phyloP scores from a whole-genome alignment of 2,888 invertebrate genomes.

The Sturmia bella region DNA sequence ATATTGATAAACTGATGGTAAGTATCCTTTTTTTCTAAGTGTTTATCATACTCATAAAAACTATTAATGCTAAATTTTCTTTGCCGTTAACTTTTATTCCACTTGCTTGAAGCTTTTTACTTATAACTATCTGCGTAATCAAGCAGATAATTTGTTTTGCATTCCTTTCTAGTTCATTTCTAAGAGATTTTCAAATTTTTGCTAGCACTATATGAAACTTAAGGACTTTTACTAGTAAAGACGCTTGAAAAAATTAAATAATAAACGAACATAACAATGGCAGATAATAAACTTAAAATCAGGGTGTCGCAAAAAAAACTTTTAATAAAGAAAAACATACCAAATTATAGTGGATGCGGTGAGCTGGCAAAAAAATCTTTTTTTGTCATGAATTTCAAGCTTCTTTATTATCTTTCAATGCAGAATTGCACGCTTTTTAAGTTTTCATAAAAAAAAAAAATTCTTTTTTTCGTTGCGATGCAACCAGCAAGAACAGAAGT shows the following conservation, averaged over 20 bases:
- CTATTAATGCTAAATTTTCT: no score
- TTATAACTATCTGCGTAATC: no score
- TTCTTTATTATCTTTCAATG: constrained; percentile 53
- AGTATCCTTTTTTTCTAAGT: no score
- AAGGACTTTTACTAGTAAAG: constrained; percentile 7
- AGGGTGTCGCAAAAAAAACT: constrained; percentile 15
- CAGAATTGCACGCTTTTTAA: constrained; percentile 62
- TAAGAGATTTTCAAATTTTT: no score
- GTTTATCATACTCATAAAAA: no score
- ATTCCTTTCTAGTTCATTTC: no score
- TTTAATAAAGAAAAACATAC: constrained; percentile 25
- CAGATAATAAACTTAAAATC: constrained; percentile 53
- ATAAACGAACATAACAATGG: constrained; percentile 55
- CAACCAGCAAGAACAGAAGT: constrained; percentile 39
- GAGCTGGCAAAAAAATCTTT: constrained; percentile 2
- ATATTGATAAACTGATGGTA: no score
- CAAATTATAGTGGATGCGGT: constrained; percentile 51
- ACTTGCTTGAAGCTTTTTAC: no score
- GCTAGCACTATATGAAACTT: no score
- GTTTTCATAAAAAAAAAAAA: constrained; percentile 47
- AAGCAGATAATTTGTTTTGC: no score
- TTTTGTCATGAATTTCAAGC: constrained; percentile 25
- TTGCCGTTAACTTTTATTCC: no score
- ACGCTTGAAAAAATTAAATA: constrained; percentile 6
- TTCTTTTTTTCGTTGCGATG: no score